These are phyloP conservation scores for Seriola quinqueradiata DNA, from an alignment of 2,113 vertebrate genomes.

Conservation along the genomic window DNA sequence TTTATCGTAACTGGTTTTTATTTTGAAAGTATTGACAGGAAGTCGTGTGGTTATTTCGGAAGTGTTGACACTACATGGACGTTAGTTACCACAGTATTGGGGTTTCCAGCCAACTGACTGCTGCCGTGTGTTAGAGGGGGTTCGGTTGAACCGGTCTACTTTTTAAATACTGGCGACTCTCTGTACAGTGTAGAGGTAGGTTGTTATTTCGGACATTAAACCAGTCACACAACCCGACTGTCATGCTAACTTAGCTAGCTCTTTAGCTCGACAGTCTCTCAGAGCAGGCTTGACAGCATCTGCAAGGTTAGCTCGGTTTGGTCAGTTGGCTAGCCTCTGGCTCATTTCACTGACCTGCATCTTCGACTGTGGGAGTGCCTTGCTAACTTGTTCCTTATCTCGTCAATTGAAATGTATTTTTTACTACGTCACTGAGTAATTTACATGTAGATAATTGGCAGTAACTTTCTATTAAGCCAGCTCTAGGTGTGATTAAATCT, in stretches of 20 bases:
- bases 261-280: conserved; percentile 23
- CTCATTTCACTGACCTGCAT: conserved; percentile 39
- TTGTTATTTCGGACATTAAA: not conserved
- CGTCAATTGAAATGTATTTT: not conserved
- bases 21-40: conserved; percentile 53
- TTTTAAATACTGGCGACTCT: conserved; percentile 22
- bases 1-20: conserved; percentile 16
- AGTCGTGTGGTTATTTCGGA: not conserved
- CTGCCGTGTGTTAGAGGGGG: conserved; percentile 46
- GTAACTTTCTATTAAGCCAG: not conserved
- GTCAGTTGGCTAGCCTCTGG: conserved; percentile 46
- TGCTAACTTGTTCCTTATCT: not conserved
- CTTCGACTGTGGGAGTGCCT: not conserved
- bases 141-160: conserved; percentile 36
- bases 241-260: conserved; percentile 51
- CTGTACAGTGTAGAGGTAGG: conserved; percentile 60
- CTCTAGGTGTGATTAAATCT: not conserved
- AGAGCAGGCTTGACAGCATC: conserved; percentile 59
- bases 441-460: too few relatives aligned
- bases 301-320: conserved; percentile 58
- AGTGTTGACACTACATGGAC: not conserved
- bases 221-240: not conserved
- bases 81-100: conserved; percentile 20
- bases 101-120: conserved; percentile 53
- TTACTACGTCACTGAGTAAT: not conserved